Conservation (phyloP, 1,140 invertebrate genomes). For the Rhizoglyphus robini region DNA sequence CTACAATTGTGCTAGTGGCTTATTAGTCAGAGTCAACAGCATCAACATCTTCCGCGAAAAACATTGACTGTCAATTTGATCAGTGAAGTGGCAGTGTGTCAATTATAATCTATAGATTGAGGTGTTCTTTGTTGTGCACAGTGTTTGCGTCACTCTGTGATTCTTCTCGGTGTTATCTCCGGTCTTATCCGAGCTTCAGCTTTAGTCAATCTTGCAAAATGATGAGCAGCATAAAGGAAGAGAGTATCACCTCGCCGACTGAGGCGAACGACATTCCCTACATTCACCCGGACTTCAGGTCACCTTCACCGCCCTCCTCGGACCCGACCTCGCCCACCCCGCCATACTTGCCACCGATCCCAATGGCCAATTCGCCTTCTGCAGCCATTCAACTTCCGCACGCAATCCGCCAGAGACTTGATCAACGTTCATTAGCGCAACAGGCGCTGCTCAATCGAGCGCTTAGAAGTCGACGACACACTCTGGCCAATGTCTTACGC, state of each 20-base stretch:
- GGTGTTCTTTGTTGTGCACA: no score
- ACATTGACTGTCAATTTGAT: no score
- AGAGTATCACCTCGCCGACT: constrained; percentile 1
- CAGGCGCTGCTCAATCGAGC: constrained; percentile 16
- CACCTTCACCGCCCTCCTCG: neutral
- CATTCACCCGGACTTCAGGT: neutral
- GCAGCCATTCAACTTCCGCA: neutral
- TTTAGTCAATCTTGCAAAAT: no score
- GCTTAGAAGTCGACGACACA: constrained; percentile 17
- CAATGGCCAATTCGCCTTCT: neutral
- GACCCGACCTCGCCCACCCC: neutral
- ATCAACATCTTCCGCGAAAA: no score
- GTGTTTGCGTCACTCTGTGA: no score
- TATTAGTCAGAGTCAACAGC: no score
- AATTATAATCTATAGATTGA: no score
- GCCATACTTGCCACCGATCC: neutral
- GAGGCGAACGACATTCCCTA: neutral
- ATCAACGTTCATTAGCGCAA: constrained; percentile 15
- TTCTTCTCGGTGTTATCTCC: no score
- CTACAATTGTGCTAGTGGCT: no score
- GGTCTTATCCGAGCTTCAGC: no score
- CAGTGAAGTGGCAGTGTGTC: no score
- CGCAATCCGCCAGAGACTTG: neutral
- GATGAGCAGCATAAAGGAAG: constrained; percentile 10
- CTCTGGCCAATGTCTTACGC: constrained; percentile 19